A percentile compares a stretch with the other conserved stretches of the same genome.
Conservation (phyloP, 2,888 invertebrate species). For the Melieria omissa region DNA sequence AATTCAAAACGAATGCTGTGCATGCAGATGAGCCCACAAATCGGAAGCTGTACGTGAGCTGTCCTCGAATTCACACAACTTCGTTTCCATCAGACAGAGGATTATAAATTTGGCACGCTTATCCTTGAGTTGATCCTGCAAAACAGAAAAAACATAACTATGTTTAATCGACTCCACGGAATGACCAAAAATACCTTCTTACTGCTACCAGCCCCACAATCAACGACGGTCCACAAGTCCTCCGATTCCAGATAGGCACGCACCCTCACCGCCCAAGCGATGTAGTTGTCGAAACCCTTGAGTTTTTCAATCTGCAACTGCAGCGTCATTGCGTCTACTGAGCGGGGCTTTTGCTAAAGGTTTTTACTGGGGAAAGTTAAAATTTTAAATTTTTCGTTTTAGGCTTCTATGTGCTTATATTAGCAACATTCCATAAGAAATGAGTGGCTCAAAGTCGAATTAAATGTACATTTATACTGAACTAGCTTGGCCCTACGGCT, state of each 20-base stretch:
- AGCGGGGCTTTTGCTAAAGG: too few species aligned
- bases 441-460: too few species aligned
- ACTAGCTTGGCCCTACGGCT: too few species aligned
- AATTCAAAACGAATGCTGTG: conserved; percentile 54
- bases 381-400: too few species aligned
- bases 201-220: conserved; percentile 54
- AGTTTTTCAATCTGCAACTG: conserved; percentile 58
- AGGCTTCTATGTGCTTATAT: too few species aligned
- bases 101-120: conserved; percentile 62
- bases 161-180: background rate
- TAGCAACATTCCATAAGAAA: too few species aligned
- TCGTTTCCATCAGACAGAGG: conserved; percentile 59
- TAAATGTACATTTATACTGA: too few species aligned
- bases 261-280: conserved; percentile 60
- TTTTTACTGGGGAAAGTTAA: too few species aligned
- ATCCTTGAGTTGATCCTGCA: conserved; percentile 59
- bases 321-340: conserved; percentile 47
- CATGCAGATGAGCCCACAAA: conserved; percentile 58
- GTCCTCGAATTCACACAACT: conserved; percentile 62
- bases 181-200: conserved; percentile 50
- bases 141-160: conserved; percentile 2
- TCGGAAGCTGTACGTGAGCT: conserved; percentile 61
- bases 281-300: conserved; percentile 57
- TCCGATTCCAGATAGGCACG: conserved; percentile 58
- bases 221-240: conserved; percentile 57